A percentile compares a stretch with the other conserved stretches of the same genome.
phyloP scores from a whole-genome alignment of 2,888 invertebrate genomes.

The Trachelus troglodyta region DNA sequence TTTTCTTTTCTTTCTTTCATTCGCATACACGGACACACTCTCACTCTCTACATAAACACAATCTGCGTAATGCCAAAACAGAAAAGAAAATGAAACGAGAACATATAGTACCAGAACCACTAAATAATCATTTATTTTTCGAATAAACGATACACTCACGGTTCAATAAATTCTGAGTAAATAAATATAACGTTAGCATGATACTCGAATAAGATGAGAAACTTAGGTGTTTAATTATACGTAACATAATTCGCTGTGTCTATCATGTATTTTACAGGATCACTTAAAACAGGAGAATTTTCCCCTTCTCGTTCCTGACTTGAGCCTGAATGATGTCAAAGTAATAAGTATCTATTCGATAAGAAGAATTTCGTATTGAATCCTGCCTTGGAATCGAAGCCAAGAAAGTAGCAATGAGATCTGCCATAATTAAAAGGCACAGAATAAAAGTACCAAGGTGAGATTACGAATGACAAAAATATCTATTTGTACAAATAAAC shows the following conservation, averaged over 20 bases:
- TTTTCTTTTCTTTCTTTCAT: constrained; percentile 12
- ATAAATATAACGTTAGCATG: constrained; percentile 41
- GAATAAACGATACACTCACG: constrained; percentile 50
- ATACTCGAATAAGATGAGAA: constrained; percentile 4
- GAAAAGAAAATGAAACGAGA: constrained; percentile 6
- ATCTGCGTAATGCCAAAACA: constrained; percentile 30
- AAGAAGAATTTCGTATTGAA: neutral
- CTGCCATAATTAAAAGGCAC: neutral
- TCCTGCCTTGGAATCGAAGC: neutral
- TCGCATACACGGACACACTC: constrained; percentile 13
- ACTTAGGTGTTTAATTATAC: neutral
- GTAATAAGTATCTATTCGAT: neutral
- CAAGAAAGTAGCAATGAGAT: neutral
- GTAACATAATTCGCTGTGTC: neutral
- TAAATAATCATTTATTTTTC: constrained; percentile 52
- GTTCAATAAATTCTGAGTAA: constrained; percentile 39
- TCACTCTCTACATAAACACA: constrained; percentile 22
- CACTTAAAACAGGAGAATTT: neutral
- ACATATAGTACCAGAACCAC: constrained; percentile 41
- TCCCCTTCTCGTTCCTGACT: neutral
- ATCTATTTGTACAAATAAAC: neutral
- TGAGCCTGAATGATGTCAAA: neutral
- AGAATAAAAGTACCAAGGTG: neutral
- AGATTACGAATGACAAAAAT: neutral
- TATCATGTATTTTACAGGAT: neutral